A percentile compares a stretch with the other conserved stretches of the same genome.
These are phyloP conservation scores for Trichogramma evanescens DNA, from an alignment of 2,888 invertebrate species.

Conservation along the genomic window DNA sequence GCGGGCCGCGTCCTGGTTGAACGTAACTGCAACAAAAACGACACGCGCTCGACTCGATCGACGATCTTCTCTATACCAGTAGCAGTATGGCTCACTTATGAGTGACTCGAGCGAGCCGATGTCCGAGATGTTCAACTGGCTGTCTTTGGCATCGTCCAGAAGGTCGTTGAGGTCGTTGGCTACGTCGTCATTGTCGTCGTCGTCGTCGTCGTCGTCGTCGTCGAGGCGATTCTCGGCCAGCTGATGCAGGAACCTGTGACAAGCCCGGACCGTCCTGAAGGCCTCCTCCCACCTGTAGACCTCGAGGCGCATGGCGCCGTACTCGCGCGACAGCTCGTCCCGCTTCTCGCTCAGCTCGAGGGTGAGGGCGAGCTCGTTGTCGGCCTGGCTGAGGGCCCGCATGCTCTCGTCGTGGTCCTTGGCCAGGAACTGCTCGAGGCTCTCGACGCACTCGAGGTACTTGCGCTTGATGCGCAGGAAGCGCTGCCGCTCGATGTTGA, in stretches of 20 bases:
- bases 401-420: constrained; percentile 58
- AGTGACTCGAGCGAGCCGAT: constrained; percentile 30
- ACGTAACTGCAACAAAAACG: constrained; percentile 40
- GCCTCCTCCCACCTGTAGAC: constrained; percentile 58
- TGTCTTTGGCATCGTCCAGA: background rate
- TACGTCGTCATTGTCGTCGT: constrained; percentile 18
- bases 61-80: background rate
- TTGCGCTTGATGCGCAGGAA: constrained; percentile 46
- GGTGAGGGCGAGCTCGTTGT: constrained; percentile 47
- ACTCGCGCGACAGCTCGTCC: constrained; percentile 31
- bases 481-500: constrained; percentile 51
- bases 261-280: constrained; percentile 58
- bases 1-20: constrained; percentile 47
- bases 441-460: constrained; percentile 51
- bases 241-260: constrained; percentile 60
- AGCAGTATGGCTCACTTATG: constrained; percentile 25
- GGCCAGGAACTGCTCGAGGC: constrained; percentile 57
- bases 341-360: constrained; percentile 25
- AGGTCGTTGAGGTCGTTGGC: constrained; percentile 9
- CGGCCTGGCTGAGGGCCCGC: constrained; percentile 51
- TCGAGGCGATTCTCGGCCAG: background rate
- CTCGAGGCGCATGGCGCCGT: constrained; percentile 38
- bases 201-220: background rate
- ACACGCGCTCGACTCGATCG: background rate
- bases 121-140: background rate